Evolutionary conservation across 2,113 vertebrate genomes (phyloP).

Genomic region (Phaethon lepturus): DNA sequence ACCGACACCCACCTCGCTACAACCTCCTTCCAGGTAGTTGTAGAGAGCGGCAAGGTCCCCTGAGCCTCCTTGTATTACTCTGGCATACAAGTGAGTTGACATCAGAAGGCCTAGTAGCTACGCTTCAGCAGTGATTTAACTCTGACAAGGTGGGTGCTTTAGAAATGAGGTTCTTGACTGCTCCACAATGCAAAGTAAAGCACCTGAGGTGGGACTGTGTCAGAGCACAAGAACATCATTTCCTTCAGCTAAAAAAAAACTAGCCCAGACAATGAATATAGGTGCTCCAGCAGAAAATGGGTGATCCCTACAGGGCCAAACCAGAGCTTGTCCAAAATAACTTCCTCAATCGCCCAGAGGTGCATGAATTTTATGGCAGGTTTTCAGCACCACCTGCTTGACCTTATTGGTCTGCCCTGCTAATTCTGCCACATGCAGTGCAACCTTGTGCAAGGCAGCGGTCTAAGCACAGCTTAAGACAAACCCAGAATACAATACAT

Average conservation of each 20-base stretch:
- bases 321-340: not conserved
- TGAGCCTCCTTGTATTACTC: not conserved
- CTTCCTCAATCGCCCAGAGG: accelerated
- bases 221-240: not conserved
- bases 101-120: not conserved
- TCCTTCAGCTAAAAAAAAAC: not conserved
- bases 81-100: not conserved
- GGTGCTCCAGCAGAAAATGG: not conserved
- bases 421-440: accelerated
- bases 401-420: not conserved
- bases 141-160: not conserved
- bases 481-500: not conserved
- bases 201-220: not conserved
- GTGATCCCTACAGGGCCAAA: not conserved
- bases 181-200: not conserved
- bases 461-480: not conserved
- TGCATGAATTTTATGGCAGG: not conserved
- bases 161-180: not conserved
- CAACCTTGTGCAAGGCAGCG: not conserved
- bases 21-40: too few relatives aligned
- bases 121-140: not conserved
- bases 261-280: not conserved
- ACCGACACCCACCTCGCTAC: too few relatives aligned
- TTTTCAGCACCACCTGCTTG: not conserved
- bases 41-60: not conserved